Conservation (phyloP, 2,888 invertebrate species). For the Thera britannica region DNA sequence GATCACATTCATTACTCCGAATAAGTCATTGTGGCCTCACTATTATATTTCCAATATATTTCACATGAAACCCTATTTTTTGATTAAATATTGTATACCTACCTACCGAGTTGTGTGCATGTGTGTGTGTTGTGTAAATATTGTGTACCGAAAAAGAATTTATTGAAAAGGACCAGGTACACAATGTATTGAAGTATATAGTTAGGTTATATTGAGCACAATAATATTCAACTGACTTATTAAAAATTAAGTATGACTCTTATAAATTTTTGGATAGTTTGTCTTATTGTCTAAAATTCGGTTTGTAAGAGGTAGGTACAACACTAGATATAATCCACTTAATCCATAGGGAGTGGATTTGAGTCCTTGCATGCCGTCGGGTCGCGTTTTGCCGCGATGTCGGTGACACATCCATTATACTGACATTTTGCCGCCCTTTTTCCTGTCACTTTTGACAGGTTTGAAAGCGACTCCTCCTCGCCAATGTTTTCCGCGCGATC, state of each 20-base stretch:
- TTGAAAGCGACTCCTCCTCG: conserved; percentile 80
- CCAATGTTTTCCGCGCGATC: conserved; percentile 72
- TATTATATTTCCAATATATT: conserved; percentile 6
- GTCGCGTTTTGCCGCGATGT: conserved; percentile 73
- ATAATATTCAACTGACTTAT: too few relatives aligned
- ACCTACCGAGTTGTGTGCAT: too few relatives aligned
- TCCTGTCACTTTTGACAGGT: conserved; percentile 82
- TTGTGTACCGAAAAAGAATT: too few relatives aligned
- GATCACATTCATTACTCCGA: conserved; percentile 76
- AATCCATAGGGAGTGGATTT: conserved; percentile 71
- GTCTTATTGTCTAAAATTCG: conserved; percentile 51
- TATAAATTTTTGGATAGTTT: too few relatives aligned
- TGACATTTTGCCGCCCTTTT: conserved; percentile 82
- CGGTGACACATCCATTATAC: conserved; percentile 84
- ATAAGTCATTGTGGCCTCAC: conserved; percentile 48
- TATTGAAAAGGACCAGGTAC: too few relatives aligned
- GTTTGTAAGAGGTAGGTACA: conserved; percentile 37
- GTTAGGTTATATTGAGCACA: too few relatives aligned
- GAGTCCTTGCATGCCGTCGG: conserved; percentile 69
- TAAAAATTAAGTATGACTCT: too few relatives aligned
- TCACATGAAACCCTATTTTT: not conserved
- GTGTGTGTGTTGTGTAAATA: too few relatives aligned
- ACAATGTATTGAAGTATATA: too few relatives aligned
- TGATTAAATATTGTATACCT: not conserved
- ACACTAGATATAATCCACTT: conserved; percentile 49